Base-by-base conservation (phyloP, 1,140 invertebrate genomes). In the Anagrus nilaparvatae region DNA sequence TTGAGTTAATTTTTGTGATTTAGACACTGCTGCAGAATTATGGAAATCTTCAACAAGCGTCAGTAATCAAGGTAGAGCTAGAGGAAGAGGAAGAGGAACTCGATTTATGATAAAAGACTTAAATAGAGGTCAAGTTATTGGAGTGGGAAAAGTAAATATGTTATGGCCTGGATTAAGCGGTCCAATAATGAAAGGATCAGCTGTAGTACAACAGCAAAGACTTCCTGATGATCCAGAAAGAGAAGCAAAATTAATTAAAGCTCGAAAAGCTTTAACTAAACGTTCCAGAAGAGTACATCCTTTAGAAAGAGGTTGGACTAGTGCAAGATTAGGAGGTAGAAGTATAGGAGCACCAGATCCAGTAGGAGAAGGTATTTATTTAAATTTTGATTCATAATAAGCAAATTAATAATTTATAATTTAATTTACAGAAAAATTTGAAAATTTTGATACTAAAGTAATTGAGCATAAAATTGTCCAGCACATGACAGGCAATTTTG, bases 41-140 rank as follows among this genome's bases (percentile, higher is more conserved):
- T 99, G 96, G 95, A 92, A 93, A 62, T 87, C 90, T 28, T 84
- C 95, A 1, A 88, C 83, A 4, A 84, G 82, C 54, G 92, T 99
- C 2, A 97, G 93, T 77, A 96, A 94, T 78, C 86, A 92, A 50
- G 95, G 96, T 46, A 82, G 74, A 53, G 93, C 92, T 60, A 79
- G 93, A 70, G 96, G 96, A 43, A 78, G 96, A 72, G 91, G 79
- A n/a, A 91, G 78, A 68, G 82, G 82, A 38, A 65, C 75, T 19
- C 78, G 74, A 45, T 84, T 77, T 55, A 66, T 75, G 13, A 73
- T 76, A 10, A 85, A 84, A 59, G 80, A 97, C 73, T 74, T 99
- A 20, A 96, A 97, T 60, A 77, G 67, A 52, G 94, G 93, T 1
- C 92, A 98, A 71, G 55, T 79, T 2, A 83, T 98, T 58, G 95